Conservation (phyloP, 1,140 invertebrate species). For the Magallana ariakensis region DNA sequence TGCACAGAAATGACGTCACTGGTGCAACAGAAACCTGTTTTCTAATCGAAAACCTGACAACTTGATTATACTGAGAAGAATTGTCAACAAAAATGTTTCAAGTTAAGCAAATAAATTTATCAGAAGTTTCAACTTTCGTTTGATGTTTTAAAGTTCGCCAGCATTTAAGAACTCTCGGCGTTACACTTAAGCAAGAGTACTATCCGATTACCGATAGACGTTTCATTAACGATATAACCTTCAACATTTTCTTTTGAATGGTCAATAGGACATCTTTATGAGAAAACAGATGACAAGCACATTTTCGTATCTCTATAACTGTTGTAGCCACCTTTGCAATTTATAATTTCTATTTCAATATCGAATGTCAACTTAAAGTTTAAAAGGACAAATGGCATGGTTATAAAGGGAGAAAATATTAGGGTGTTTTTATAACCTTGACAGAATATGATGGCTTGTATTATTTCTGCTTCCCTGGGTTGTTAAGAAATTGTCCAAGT, state of each 20-base stretch:
- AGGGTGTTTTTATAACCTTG: not conserved
- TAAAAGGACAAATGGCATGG: not conserved
- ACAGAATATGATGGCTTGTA: not conserved
- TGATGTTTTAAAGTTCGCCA: not conserved
- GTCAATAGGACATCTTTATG: too few relatives aligned
- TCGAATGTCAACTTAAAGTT: not conserved
- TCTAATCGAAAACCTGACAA: not conserved
- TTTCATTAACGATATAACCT: too few relatives aligned
- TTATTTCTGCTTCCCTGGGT: not conserved
- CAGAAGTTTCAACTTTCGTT: conserved; percentile 9
- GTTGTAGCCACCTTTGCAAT: not conserved
- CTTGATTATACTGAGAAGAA: not conserved
- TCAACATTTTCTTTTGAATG: too few relatives aligned
- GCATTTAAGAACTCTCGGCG: too few relatives aligned
- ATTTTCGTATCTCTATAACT: not conserved
- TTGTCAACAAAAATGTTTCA: not conserved
- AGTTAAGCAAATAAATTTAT: not conserved
- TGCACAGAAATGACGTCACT: conserved; percentile 5
- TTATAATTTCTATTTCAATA: conserved; percentile 29
- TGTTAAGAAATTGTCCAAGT: not conserved
- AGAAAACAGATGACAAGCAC: too few relatives aligned
- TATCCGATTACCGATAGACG: too few relatives aligned
- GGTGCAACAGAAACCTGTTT: not conserved
- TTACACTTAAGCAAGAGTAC: too few relatives aligned
- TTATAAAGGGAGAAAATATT: not conserved